Conservation (phyloP, 2,797 vertebrate genomes). For the Tenualosa thibaudeaui region DNA sequence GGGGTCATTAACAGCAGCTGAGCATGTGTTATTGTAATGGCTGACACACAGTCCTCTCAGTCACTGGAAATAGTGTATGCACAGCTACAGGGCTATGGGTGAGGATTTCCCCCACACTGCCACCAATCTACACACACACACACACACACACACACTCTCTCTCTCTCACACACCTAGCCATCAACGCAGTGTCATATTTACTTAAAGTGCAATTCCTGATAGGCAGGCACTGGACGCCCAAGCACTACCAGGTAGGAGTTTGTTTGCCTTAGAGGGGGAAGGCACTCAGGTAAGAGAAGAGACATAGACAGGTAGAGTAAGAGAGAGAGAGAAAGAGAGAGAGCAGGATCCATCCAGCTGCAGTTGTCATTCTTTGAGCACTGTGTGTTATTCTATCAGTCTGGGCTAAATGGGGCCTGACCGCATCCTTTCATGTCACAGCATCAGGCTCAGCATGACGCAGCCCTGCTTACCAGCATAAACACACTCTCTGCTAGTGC, state of each 20-base stretch:
- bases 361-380: constrained; percentile 42
- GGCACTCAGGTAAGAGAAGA: constrained; percentile 18
- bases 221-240: neutral
- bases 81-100: neutral
- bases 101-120: constrained; percentile 8
- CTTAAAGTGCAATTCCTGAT: neutral
- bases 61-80: neutral
- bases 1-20: neutral
- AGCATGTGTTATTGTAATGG: neutral
- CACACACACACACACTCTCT: constrained; percentile 10
- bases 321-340: constrained; percentile 14
- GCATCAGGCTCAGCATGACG: constrained; percentile 68
- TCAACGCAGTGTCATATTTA: constrained; percentile 5
- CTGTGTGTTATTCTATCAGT: constrained; percentile 72
- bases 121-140: neutral
- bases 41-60: neutral
- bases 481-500: constrained; percentile 55
- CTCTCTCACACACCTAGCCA: neutral
- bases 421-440: constrained; percentile 73
- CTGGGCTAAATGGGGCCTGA: constrained; percentile 78
- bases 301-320: constrained; percentile 4
- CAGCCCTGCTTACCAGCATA: constrained; percentile 67
- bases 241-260: neutral
- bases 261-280: neutral
- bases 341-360: constrained; percentile 39